Base-by-base conservation (phyloP, 2,113 vertebrate species). In the Aegithalos caudatus region DNA sequence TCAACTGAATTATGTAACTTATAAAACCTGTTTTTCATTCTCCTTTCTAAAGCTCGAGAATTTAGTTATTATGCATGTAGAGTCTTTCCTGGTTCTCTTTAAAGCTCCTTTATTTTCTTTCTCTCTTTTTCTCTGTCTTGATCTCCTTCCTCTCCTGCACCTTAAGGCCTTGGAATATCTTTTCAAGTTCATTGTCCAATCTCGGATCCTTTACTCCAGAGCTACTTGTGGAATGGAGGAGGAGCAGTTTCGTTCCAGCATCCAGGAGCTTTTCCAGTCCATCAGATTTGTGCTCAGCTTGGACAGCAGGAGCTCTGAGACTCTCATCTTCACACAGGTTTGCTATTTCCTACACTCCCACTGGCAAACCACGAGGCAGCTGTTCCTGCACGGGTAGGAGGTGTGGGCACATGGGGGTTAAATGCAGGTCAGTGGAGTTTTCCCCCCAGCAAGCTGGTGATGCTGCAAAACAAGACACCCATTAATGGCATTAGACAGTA, bases 171-270 rank as follows among this genome's bases (percentile, higher is more conserved):
- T 99, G 97, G 99, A 99, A 97, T 99, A 99, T 94, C 98, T 99
- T 94, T 99, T 99, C 95, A 99, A 99, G 98, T 99, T 99, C 96
- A 99, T 99, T 89, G 98, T 99, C 72, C 99, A 99, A 97, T 99
- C 99, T 33, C 98, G 99, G 62, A 98, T 99, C 97, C 98, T 99
- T 70, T 99, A 99, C 97, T 99, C 99, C 35, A 98, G 99, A 91
- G 99, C 99, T 94, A 99, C 99, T 7, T 99, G 99, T 18, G 99
- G 99, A 3, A 98, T 99, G 99, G 99, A 99, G 95, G 99, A 99
- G 94, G 99, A 99, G 27, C 99, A 99, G 93, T 99, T 99, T 91
- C 98, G 99, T 51, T 97, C 97, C 96, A 99, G 99, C 97, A 98
- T 99, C 98, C 99, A 99, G 94, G 99, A 99, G 56, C 99, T 99